Evolutionary conservation across 2,113 vertebrate genomes (phyloP).

Genomic region (Lophotis ruficrista): DNA sequence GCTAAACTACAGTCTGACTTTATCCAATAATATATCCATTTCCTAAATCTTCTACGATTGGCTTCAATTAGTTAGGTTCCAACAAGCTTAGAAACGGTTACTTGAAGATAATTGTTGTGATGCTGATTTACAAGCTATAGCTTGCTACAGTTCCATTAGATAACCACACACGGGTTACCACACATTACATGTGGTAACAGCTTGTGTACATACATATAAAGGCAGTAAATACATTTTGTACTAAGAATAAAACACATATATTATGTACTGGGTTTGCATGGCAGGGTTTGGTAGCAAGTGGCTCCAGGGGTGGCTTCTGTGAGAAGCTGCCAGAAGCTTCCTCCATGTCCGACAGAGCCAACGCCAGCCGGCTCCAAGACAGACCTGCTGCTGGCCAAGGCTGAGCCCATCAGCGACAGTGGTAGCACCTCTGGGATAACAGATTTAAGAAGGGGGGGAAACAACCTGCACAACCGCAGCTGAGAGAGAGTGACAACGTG

Average conservation of each 20-base stretch:
- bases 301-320: too few species aligned
- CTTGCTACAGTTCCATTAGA: background rate
- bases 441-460: too few species aligned
- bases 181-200: background rate
- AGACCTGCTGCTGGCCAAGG: too few species aligned
- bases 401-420: too few species aligned
- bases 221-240: background rate
- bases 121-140: background rate
- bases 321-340: too few species aligned
- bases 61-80: background rate
- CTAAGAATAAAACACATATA: background rate
- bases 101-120: background rate
- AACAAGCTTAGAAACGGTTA: background rate
- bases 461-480: too few species aligned
- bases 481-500: too few species aligned
- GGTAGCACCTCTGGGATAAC: too few species aligned
- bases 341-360: too few species aligned
- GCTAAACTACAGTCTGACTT: background rate
- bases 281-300: too few species aligned
- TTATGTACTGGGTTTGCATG: background rate
- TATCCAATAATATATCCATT: background rate
- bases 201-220: background rate
- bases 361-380: too few species aligned
- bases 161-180: background rate
- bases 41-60: background rate